A percentile compares a stretch with the other conserved stretches of the same genome.
Conservation (phyloP, 2,888 invertebrate genomes). For the Ormyrus rosae region DNA sequence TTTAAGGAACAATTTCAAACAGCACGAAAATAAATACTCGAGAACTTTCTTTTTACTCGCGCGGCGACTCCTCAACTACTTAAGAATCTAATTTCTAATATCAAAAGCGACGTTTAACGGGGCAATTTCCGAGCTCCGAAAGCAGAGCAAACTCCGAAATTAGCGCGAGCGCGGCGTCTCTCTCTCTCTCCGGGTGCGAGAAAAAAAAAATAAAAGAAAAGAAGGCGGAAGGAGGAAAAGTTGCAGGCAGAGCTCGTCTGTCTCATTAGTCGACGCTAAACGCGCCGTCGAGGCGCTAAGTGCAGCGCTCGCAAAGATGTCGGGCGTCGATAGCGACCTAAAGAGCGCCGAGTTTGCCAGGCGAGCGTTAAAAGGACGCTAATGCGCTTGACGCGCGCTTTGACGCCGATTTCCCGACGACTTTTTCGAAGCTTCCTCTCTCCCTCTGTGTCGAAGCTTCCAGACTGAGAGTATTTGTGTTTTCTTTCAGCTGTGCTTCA, state of each 20-base stretch:
- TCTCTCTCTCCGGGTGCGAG: too few relatives aligned
- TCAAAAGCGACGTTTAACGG: too few relatives aligned
- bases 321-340: constrained; percentile 44
- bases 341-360: constrained; percentile 34
- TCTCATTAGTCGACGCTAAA: constrained; percentile 50
- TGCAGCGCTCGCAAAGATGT: constrained; percentile 44
- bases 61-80: too few relatives aligned
- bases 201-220: not conserved
- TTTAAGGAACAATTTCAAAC: too few relatives aligned
- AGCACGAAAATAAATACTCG: too few relatives aligned
- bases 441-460: not conserved
- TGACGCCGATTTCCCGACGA: not conserved
- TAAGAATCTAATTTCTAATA: too few relatives aligned
- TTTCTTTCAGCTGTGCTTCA: too few relatives aligned
- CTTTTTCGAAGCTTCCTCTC: not conserved
- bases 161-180: too few relatives aligned
- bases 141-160: not conserved
- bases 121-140: not conserved
- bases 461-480: too few relatives aligned
- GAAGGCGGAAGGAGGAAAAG: not conserved
- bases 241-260: constrained; percentile 14
- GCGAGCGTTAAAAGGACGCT: constrained; percentile 52
- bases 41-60: too few relatives aligned
- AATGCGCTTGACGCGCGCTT: constrained; percentile 46
- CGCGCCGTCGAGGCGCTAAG: constrained; percentile 47